Base-by-base conservation (phyloP, 1,140 invertebrate species). In the Nasonia vitripennis region DNA sequence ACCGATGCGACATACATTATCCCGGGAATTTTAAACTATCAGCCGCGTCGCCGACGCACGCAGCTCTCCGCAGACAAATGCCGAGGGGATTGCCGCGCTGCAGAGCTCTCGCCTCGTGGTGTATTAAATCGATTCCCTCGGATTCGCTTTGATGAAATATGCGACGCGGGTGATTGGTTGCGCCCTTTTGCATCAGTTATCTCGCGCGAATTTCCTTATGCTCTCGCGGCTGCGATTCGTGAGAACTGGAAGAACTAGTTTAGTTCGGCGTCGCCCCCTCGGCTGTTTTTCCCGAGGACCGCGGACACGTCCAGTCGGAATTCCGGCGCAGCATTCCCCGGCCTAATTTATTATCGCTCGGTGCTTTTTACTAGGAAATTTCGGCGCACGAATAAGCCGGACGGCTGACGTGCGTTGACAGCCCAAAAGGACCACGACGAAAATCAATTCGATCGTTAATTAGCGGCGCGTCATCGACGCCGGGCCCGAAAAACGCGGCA, bases 391-490 rank as follows among this genome's bases (percentile, higher is more conserved):
- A 68, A 82, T 62, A 74, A 74, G 31, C 34, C 17, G 11, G 6
- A 27, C 3, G 37, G 20, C 27, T 27, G 81, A 78, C 41, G 23
- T 70, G 45, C 73, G 31, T 48, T 45, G 41, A 45, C 55, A 77
- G 75, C 1, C 41, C 7, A 67, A 77, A 70, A 78, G 34, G 41
- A 31, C 27, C 55, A 27, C 62, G 62, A 71, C 75, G 3, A 55
- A 79, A 80, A 80, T 80, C 78, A 73, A 74, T 79, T 67, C 27
- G 83, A 73, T 80, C 78, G 70, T 85, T 85, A 80, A 85, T 85
- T 85, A 85, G 62, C n/a, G 5, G 70, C 34, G 78, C 48, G 20
- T 37, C 68, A 37, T 78, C 41, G 23, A 67, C 23, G 7, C 75
- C 27, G 1, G 71, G 45, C 14, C 10, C 70, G n/a, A 84, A 84